Conservation (phyloP, 2,113 vertebrate genomes). For the Ivindomyrus marchei region DNA sequence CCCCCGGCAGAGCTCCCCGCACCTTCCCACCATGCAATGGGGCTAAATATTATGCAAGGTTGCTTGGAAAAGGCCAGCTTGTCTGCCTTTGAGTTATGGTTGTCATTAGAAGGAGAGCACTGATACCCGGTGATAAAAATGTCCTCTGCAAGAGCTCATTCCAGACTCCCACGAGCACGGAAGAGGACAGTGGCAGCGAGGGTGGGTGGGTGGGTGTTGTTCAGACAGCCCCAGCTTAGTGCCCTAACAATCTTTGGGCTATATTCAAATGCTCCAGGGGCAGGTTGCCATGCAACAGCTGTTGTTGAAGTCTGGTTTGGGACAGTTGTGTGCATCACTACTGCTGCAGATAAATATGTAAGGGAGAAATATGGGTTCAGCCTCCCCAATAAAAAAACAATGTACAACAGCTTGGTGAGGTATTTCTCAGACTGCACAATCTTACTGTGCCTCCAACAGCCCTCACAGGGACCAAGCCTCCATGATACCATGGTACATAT, state of each 20-base stretch:
- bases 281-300: background rate
- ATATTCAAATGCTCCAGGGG: background rate
- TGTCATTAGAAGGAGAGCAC: slow-evolving; percentile 40
- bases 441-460: background rate
- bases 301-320: background rate
- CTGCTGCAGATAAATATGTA: background rate
- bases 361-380: background rate
- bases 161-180: slow-evolving; percentile 17
- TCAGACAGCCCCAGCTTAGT: background rate
- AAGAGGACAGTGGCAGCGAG: slow-evolving; percentile 19
- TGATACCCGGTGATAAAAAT: slow-evolving; percentile 39
- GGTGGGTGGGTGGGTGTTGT: background rate
- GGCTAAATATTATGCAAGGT: slow-evolving; percentile 40
- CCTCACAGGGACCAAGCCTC: background rate
- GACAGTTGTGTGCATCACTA: background rate
- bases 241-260: background rate
- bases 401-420: background rate
- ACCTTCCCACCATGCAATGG: slow-evolving; percentile 3
- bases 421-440: background rate
- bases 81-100: slow-evolving; percentile 42
- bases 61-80: slow-evolving; percentile 35
- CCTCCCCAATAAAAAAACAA: background rate
- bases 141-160: slow-evolving; percentile 25
- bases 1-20: background rate
- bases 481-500: background rate